Evolutionary conservation across 2,888 invertebrate species (phyloP).

Genomic region (Laspeyria flexula): DNA sequence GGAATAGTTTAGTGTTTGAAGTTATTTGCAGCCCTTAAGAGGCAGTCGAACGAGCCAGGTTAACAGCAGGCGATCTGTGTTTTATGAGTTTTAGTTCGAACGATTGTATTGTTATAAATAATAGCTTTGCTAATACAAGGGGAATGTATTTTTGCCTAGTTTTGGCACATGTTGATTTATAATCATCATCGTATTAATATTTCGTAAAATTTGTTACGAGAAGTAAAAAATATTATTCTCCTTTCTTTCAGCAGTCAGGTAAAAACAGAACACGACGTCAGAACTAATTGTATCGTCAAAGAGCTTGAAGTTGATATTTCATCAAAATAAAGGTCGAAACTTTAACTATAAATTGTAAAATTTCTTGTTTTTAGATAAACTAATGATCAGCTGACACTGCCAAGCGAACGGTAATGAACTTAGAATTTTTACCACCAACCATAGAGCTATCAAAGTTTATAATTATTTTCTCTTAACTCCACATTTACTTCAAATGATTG

Average conservation of each 20-base stretch:
- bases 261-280: too few relatives aligned
- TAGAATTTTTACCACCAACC: neutral
- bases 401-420: neutral
- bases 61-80: slow-evolving; percentile 40
- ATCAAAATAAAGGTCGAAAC: too few relatives aligned
- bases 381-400: neutral
- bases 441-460: slow-evolving; percentile 19
- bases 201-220: too few relatives aligned
- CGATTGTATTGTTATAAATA: slow-evolving; percentile 9
- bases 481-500: slow-evolving; percentile 25
- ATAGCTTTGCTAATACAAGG: slow-evolving; percentile 1
- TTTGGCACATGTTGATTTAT: neutral
- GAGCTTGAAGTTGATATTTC: too few relatives aligned
- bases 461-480: slow-evolving; percentile 35
- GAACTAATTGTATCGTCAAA: too few relatives aligned
- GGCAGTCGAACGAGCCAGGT: slow-evolving; percentile 22
- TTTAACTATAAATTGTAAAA: neutral
- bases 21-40: slow-evolving; percentile 38
- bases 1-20: slow-evolving; percentile 48
- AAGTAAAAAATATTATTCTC: too few relatives aligned
- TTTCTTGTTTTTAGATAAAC: neutral
- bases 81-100: slow-evolving; percentile 39
- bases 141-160: slow-evolving; percentile 9
- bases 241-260: too few relatives aligned
- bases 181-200: too few relatives aligned